Base-by-base conservation (phyloP, 2,888 invertebrate genomes). In the Monoplex corrugatus region DNA sequence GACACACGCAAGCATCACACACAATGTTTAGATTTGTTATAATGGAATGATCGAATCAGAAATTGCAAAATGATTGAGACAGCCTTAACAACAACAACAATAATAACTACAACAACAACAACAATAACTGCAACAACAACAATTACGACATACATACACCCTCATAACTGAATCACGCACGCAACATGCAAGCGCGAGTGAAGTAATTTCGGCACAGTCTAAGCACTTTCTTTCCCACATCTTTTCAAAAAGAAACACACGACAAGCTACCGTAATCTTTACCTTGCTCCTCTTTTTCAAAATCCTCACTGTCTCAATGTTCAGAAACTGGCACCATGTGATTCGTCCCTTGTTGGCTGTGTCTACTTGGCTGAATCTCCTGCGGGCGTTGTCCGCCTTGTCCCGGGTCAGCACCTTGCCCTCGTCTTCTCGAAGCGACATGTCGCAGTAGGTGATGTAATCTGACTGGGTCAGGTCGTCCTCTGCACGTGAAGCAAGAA, bases 271-370 rank as follows among this genome's bases (percentile, higher is more conserved):
- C n/a, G n/a, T n/a, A n/a, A n/a, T n/a, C n/a, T n/a, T 87, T 90
- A 94, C 94, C 92, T 93, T 93, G 78, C 89, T 90, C 82, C 93
- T 89, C 63, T 89, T 90, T 80, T 92, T 90, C 16, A 94, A 90
- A 16, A 93, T 90, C 23, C 91, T 89, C 50, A 93, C 88, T 35
- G 91, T 91, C 86, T 94, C 93, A 40, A 93, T 92, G 87, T 94
- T 93, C 2, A 94, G 87, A 83, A 94, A 94, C 80, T 94, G 93
- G 40, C 91, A 91, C 93, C 93, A 93, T 50, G 92, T 90, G 68
- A 94, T 89, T 13, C 90, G 84, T 13, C 92, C 93, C 1, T 88
- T 88, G 32, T 89, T 87, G 44, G 91, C 91, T 28, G 89, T 91
- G 87, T 92, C 93, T 44, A 93, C 89, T 28, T 91, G 89, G 13